Conservation (phyloP, 2,113 vertebrate species). For the Aramus guarauna region DNA sequence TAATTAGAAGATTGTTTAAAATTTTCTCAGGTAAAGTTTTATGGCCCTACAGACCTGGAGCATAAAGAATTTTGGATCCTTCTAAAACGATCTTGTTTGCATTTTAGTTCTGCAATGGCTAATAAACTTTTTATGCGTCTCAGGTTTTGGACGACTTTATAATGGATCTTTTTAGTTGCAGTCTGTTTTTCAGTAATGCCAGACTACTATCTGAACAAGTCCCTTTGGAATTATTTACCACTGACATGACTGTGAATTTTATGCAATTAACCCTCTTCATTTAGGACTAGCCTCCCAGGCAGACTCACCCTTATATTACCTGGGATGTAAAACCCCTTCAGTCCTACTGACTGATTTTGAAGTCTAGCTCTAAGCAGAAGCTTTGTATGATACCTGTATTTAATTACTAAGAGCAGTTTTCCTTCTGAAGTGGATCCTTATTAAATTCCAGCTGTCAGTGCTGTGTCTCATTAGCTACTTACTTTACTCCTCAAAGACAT, state of each 20-base stretch:
- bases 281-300: neutral
- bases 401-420: constrained; percentile 59
- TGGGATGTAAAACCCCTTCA: neutral
- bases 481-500: constrained; percentile 73
- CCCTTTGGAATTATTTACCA: constrained; percentile 33
- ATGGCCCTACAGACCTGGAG: constrained; percentile 4
- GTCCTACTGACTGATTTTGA: constrained; percentile 11
- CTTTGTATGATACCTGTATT: constrained; percentile 63
- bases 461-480: constrained; percentile 73
- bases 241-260: constrained; percentile 50
- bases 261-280: constrained; percentile 25
- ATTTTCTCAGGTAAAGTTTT: constrained; percentile 62
- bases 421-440: constrained; percentile 54
- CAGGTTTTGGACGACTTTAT: constrained; percentile 39
- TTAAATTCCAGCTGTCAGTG: constrained; percentile 61
- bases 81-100: constrained; percentile 45
- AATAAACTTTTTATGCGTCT: constrained; percentile 65
- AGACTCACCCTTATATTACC: neutral
- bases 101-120: constrained; percentile 51
- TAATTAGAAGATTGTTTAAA: constrained; percentile 60
- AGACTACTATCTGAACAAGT: constrained; percentile 16
- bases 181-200: constrained; percentile 31
- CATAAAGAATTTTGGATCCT: constrained; percentile 32
- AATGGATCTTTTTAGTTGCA: neutral
- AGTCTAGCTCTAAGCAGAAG: constrained; percentile 19